phyloP scores from a whole-genome alignment of 1,140 invertebrate genomes.

The Agrypnia vestita region DNA sequence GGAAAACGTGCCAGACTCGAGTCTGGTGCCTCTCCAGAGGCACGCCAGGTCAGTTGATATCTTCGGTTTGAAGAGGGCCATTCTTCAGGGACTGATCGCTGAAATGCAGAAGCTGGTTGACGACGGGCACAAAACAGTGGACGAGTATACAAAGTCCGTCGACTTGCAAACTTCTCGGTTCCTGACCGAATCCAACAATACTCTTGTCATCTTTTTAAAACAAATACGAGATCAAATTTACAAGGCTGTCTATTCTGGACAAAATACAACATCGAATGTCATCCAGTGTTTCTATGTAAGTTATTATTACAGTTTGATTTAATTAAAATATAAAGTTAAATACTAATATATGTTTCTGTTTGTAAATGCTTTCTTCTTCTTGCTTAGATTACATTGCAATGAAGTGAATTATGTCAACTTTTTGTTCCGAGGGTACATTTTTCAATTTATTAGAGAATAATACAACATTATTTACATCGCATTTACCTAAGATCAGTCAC shows the following conservation, averaged over 20 bases:
- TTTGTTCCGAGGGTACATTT: no score
- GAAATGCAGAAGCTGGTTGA: not conserved
- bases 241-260: not conserved
- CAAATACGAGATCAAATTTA: not conserved
- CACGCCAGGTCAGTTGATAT: not conserved
- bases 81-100: not conserved
- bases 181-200: not conserved
- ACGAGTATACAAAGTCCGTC: not conserved
- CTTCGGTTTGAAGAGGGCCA: not conserved
- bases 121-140: not conserved
- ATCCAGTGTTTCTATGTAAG: not conserved
- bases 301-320: not conserved
- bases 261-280: not conserved
- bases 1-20: no score
- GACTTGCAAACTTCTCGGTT: not conserved
- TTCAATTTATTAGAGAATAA: no score
- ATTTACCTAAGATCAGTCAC: no score
- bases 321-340: not conserved
- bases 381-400: no score
- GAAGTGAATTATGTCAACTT: no score
- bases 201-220: not conserved
- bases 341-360: no score
- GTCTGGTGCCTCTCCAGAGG: no score
- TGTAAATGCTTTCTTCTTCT: no score
- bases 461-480: no score